Base-by-base conservation (phyloP, 2,113 vertebrate genomes). In the Petrocephalus zakoni region DNA sequence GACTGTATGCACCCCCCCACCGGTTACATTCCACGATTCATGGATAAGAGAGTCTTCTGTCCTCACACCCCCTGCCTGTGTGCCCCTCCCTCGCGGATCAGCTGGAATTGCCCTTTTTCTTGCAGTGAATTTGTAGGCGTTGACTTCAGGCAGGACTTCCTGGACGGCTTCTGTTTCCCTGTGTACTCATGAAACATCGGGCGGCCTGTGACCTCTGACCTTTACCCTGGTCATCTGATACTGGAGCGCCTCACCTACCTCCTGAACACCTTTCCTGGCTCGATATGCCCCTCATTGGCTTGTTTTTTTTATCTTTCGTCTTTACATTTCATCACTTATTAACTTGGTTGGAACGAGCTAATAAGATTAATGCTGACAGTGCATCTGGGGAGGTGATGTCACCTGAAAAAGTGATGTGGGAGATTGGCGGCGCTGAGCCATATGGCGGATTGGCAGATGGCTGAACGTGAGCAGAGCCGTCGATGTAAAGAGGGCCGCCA, bases 361-460 rank as follows among this genome's bases (percentile, higher is more conserved):
- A 88, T 87, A 46, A 42, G 29, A 49, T 46, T 55, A 5, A 88
- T 72, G 47, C 29, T 19, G 68, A 49, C 49, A 88, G 17, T 21
- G 17, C 68, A 53, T 22, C 68, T 88, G 87, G 64, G 21, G 21
- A 56, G 52, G 4, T 13, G 52, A 55, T 19, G 86, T 87, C 86
- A 37, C 51, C 52, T 10, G 52, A 49, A 34, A 46, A 53, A 25
- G 29, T 82, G 51, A 46, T 37, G 52, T 6, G 13, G 53, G 49
- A 53, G 46, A 84, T 29, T 19, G 42, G 21, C 46, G 34, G 55
- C 15, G 6, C 29, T 61, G 10, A 25, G 88, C 88, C 87, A 88
- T 84, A 49, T 61, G 88, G 52, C 37, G 42, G 53, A 49, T 11
- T 84, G 88, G 75, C 88, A 84, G 78, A 56, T 25, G 88, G 29